phyloP scores from a whole-genome alignment of 2,888 invertebrate species.

The Dimorphilus gyrociliatus region DNA sequence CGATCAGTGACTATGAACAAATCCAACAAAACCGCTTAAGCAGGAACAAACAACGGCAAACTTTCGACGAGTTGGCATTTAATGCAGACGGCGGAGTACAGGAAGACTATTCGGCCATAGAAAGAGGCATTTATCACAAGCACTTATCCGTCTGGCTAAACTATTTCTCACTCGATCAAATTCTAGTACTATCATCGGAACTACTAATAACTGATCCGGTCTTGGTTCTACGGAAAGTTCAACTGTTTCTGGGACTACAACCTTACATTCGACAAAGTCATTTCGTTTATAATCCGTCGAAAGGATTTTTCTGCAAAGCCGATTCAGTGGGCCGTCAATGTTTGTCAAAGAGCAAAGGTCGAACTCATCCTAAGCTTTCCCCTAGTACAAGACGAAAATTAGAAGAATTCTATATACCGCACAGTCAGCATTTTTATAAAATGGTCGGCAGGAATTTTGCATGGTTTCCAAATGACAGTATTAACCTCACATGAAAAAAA shows the following conservation, averaged over 20 bases:
- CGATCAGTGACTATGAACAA: conserved; percentile 92
- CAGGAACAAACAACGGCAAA: conserved; percentile 20
- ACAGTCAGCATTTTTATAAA: conserved; percentile 44
- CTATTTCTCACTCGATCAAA: conserved; percentile 73
- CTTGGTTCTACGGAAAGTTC: conserved; percentile 23
- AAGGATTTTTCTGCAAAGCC: conserved; percentile 72
- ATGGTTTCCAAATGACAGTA: too few species aligned
- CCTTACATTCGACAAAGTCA: conserved; percentile 46
- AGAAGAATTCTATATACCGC: conserved; percentile 21
- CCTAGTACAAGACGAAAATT: conserved; percentile 43
- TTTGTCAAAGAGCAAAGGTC: conserved; percentile 69
- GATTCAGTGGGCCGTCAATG: conserved; percentile 56
- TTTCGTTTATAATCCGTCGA: conserved; percentile 89
- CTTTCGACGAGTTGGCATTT: conserved; percentile 38
- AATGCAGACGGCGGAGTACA: conserved; percentile 34
- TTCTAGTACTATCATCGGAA: conserved; percentile 66
- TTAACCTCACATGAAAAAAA: too few species aligned
- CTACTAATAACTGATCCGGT: conserved; percentile 27
- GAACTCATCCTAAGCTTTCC: conserved; percentile 67
- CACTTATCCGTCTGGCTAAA: conserved; percentile 81
- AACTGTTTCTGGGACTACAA: conserved; percentile 27
- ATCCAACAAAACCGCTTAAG: too few species aligned
- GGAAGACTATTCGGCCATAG: conserved; percentile 38
- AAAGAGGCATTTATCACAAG: conserved; percentile 39
- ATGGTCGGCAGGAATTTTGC: conserved; percentile 78